These are phyloP conservation scores for Macrotis lagotis DNA, from an alignment of 2,113 vertebrate genomes.

Conservation along the genomic window DNA sequence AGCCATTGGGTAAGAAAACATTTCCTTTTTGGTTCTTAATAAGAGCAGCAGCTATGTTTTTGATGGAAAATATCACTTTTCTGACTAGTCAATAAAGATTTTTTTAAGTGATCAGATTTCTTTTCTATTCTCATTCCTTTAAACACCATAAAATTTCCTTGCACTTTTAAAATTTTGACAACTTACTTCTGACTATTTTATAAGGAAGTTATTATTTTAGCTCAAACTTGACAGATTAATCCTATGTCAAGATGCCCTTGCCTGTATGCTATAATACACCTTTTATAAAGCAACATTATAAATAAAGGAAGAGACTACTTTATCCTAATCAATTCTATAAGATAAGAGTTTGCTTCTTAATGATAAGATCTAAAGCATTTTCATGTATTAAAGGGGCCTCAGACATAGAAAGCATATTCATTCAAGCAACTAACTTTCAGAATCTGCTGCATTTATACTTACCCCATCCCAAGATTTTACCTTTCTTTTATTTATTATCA, in stretches of 20 bases:
- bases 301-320: background rate
- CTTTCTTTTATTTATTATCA: background rate
- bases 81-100: background rate
- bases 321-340: background rate
- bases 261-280: background rate
- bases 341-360: background rate
- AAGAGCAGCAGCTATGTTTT: background rate
- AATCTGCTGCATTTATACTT: background rate
- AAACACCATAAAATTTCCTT: background rate
- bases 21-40: background rate
- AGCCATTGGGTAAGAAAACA: constrained; percentile 89
- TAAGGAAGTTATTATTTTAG: background rate
- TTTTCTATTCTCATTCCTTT: background rate
- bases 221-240: background rate
- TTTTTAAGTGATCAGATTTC: constrained; percentile 16
- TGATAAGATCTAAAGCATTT: background rate
- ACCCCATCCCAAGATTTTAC: background rate
- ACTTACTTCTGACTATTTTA: background rate
- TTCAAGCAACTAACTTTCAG: background rate
- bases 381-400: background rate
- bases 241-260: background rate
- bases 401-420: background rate
- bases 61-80: background rate
- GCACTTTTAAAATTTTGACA: background rate
- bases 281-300: background rate